Conservation (phyloP, 2,113 vertebrate genomes). For the Nyctereutes procyonoides region DNA sequence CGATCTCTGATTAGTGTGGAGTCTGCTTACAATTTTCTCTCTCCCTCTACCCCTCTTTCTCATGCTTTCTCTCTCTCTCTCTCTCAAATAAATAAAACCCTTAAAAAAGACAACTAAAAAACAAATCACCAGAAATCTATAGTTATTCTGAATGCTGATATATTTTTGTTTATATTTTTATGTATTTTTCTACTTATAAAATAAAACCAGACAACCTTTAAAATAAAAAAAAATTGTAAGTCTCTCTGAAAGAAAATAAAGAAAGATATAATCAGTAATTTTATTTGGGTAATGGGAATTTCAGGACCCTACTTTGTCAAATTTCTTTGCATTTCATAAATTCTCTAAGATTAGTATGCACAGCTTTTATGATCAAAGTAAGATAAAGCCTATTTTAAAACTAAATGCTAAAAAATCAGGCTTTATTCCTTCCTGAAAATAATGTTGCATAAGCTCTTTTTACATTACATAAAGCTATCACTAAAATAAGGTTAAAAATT, state of each 20-base stretch:
- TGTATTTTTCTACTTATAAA: not conserved
- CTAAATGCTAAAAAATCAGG: not conserved
- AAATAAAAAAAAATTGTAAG: not conserved
- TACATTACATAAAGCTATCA: not conserved
- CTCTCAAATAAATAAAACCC: not conserved
- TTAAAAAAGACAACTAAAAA: not conserved
- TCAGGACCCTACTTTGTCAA: not conserved
- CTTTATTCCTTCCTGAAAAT: not conserved
- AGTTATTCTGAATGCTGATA: not conserved
- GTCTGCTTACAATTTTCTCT: not conserved
- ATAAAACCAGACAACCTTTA: not conserved
- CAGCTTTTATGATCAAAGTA: not conserved
- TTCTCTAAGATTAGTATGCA: not conserved
- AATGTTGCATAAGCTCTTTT: not conserved
- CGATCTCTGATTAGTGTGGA: not conserved
- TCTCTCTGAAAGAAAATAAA: not conserved
- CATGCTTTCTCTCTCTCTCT: not conserved
- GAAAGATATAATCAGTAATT: not conserved
- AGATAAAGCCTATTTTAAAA: conserved; percentile 7
- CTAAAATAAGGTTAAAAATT: not conserved
- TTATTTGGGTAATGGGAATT: not conserved
- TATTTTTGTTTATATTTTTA: not conserved
- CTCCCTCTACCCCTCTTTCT: not conserved
- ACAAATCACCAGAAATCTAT: conserved; percentile 5
- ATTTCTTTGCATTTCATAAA: conserved; percentile 6